Evolutionary conservation across 2,888 invertebrate species (phyloP).

Genomic region (Ophonus ardosiacus): DNA sequence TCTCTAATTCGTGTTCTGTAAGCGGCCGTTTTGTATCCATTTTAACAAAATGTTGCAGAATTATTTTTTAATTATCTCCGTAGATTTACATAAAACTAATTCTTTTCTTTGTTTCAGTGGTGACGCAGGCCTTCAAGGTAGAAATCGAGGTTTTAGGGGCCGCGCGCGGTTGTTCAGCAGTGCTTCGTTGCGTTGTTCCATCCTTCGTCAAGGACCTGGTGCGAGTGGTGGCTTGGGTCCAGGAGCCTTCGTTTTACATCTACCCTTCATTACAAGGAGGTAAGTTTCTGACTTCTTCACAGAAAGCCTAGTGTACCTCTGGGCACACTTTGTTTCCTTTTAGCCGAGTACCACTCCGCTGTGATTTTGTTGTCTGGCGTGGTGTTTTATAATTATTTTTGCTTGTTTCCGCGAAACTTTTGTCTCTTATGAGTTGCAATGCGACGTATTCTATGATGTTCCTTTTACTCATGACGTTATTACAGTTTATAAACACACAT

Average conservation of each 20-base stretch:
- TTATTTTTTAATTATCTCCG: not conserved
- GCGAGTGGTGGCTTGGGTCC: conserved; percentile 86
- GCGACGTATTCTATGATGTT: not conserved
- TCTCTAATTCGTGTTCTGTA: too few relatives aligned
- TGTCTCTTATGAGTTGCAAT: not conserved
- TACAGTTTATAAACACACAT: too few relatives aligned
- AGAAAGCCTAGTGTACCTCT: conserved; percentile 39
- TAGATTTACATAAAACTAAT: not conserved
- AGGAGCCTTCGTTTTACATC: conserved; percentile 85
- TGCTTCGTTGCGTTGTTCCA: conserved; percentile 84
- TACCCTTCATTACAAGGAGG: conserved; percentile 87
- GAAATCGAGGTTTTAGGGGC: conserved; percentile 85
- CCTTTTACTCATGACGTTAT: not conserved
- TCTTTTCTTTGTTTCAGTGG: conserved; percentile 77
- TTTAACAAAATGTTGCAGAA: too few relatives aligned
- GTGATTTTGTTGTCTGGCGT: not conserved
- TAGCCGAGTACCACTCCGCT: conserved; percentile 40
- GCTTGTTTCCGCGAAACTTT: conserved; percentile 22
- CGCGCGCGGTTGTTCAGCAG: conserved; percentile 84
- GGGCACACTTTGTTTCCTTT: conserved; percentile 58
- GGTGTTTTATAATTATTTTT: conserved; percentile 32
- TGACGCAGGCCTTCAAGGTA: conserved; percentile 85
- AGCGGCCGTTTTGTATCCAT: too few relatives aligned
- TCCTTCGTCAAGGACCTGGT: conserved; percentile 86
- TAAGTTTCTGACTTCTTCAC: conserved; percentile 72